Conservation (phyloP, 2,113 vertebrate genomes). For the Otis tarda region DNA sequence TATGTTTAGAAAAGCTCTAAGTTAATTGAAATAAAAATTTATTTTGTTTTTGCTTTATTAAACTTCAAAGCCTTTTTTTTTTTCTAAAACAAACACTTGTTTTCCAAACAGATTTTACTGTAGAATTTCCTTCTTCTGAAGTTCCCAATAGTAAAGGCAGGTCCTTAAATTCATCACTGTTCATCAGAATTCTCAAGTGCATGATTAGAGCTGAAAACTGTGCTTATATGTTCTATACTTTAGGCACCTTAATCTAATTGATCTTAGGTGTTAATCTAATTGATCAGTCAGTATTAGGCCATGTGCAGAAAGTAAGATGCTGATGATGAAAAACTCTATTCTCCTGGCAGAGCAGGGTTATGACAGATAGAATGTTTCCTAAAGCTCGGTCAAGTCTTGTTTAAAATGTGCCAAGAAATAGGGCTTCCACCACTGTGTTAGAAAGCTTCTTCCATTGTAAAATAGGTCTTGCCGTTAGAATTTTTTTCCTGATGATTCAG, state of each 20-base stretch:
- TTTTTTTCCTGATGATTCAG: constrained; percentile 51
- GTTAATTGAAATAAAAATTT: neutral
- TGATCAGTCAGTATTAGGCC: neutral
- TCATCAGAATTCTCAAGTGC: neutral
- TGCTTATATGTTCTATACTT: neutral
- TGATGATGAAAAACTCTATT: neutral
- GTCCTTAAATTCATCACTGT: neutral
- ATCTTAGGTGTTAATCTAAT: neutral
- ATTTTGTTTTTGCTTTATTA: neutral
- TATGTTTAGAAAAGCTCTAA: neutral
- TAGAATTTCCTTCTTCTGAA: neutral
- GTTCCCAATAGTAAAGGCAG: neutral
- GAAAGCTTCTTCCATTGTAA: constrained; percentile 17
- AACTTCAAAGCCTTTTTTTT: neutral
- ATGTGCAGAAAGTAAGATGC: neutral
- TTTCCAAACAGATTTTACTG: neutral
- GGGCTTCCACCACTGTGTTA: neutral
- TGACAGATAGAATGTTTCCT: constrained; percentile 23
- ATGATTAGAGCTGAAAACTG: neutral
- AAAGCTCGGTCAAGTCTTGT: neutral
- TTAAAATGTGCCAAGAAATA: constrained; percentile 11
- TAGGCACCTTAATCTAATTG: neutral
- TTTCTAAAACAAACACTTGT: neutral
- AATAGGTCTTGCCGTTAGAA: constrained; percentile 9
- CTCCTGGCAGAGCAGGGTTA: neutral